phyloP scores from a whole-genome alignment of 2,888 invertebrate species.

The Gordius sp. region DNA sequence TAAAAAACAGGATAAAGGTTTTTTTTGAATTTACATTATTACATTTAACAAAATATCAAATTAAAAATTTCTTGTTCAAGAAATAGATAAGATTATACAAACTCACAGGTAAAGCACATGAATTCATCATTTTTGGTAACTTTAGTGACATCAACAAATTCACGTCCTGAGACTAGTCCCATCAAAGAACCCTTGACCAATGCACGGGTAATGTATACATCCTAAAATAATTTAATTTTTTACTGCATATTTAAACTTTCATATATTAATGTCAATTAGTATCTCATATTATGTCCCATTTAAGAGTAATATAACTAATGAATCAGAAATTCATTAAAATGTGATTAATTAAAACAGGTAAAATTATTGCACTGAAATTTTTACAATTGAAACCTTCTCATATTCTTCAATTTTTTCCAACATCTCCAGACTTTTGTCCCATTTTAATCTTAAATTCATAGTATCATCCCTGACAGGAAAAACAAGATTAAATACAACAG shows the following conservation, averaged over 20 bases:
- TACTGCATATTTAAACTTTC: too few relatives aligned
- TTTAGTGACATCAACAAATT: slow-evolving; percentile 10
- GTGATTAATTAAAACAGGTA: too few relatives aligned
- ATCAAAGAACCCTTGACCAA: not conserved
- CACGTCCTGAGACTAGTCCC: not conserved
- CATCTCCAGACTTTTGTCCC: slow-evolving; percentile 4
- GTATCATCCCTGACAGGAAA: not conserved
- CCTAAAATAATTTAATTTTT: too few relatives aligned
- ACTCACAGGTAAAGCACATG: slow-evolving; percentile 5
- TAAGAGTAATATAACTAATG: too few relatives aligned
- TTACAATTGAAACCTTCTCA: too few relatives aligned
- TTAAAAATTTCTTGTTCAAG: not conserved
- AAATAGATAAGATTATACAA: not conserved
- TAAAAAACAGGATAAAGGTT: too few relatives aligned
- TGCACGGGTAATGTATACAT: not conserved
- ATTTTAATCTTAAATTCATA: not conserved
- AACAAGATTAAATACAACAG: slow-evolving; percentile 3
- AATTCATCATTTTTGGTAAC: slow-evolving; percentile 3
- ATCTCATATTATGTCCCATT: too few relatives aligned
- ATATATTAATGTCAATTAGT: too few relatives aligned
- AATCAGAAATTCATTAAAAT: too few relatives aligned
- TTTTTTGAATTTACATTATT: not conserved
- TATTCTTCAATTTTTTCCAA: not conserved
- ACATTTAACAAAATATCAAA: not conserved
- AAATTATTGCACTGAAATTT: too few relatives aligned